These are phyloP conservation scores for Oscheius sp. DNA, from an alignment of 2,888 invertebrate species.

Conservation along the genomic window DNA sequence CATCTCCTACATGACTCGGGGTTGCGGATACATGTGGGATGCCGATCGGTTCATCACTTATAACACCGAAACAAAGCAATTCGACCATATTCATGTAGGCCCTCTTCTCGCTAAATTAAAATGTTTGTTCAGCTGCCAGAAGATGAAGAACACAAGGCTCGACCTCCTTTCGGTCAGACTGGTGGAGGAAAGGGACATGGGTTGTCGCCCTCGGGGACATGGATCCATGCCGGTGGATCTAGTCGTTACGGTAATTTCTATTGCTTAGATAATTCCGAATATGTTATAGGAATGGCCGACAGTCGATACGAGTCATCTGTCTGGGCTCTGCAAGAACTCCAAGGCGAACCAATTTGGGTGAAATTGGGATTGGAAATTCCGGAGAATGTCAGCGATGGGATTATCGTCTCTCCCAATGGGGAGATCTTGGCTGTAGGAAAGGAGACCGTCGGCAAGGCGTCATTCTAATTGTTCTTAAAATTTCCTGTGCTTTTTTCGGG, in stretches of 20 bases:
- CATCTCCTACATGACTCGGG: constrained; percentile 13
- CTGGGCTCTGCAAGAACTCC: constrained; percentile 21
- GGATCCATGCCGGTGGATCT: constrained; percentile 28
- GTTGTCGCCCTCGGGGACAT: not conserved
- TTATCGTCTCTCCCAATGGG: not conserved
- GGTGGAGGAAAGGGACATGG: constrained; percentile 1
- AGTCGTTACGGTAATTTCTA: not conserved
- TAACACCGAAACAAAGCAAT: constrained; percentile 12
- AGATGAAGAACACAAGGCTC: not conserved
- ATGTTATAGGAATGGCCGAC: constrained; percentile 5
- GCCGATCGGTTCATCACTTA: constrained; percentile 9
- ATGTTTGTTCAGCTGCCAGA: not conserved
- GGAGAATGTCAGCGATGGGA: not conserved
- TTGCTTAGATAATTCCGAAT: too few species aligned
- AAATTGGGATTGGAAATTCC: constrained; percentile 2
- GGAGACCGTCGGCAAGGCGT: constrained; percentile 16
- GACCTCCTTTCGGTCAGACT: not conserved
- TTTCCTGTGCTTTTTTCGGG: constrained; percentile 25
- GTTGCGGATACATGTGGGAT: constrained; percentile 22
- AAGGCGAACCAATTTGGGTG: constrained; percentile 14
- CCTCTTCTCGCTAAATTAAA: not conserved
- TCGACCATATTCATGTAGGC: constrained; percentile 10
- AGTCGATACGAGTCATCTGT: constrained; percentile 10
- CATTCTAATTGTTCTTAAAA: constrained; percentile 9
- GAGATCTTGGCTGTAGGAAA: constrained; percentile 8